A percentile compares a stretch with the other conserved stretches of the same genome.
Evolutionary conservation across 2,113 vertebrate species (phyloP).

Genomic region (Gymnarchus niloticus): DNA sequence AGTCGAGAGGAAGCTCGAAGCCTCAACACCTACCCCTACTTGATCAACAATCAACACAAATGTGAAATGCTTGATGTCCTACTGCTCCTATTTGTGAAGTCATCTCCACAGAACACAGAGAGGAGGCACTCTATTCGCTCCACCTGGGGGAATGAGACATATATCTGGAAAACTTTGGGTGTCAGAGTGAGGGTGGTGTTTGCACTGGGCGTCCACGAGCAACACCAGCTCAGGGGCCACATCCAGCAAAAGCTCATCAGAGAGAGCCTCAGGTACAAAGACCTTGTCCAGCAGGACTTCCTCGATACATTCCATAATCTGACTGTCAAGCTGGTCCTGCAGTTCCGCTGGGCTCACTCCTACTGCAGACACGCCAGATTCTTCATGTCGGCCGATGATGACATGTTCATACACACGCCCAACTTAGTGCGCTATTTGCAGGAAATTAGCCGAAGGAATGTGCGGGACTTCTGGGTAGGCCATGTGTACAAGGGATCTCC

Average conservation of each 20-base stretch:
- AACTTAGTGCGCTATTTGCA: conserved; percentile 80
- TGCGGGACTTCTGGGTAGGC: conserved; percentile 79
- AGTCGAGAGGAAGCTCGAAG: conserved; percentile 44
- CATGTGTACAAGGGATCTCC: conserved; percentile 79
- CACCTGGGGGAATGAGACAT: conserved; percentile 84
- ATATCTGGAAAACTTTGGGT: conserved; percentile 54
- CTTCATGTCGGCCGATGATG: conserved; percentile 90
- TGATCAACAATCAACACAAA: conserved; percentile 75
- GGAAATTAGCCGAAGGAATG: conserved; percentile 56
- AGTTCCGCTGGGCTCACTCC: conserved; percentile 80
- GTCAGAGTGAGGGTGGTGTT: conserved; percentile 78
- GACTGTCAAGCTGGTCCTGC: conserved; percentile 80
- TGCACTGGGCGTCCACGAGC: conserved; percentile 64
- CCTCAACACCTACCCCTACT: conserved; percentile 59
- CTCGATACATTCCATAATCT: conserved; percentile 88
- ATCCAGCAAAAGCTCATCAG: conserved; percentile 57
- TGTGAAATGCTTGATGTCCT: conserved; percentile 72
- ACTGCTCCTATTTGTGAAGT: conserved; percentile 83
- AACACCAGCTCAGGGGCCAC: conserved; percentile 23
- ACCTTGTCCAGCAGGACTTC: conserved; percentile 88
- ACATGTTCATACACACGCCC: conserved; percentile 86
- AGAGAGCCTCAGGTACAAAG: conserved; percentile 66
- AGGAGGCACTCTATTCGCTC: conserved; percentile 73
- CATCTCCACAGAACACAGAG: conserved; percentile 70
- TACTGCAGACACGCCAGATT: conserved; percentile 82